phyloP scores from a whole-genome alignment of 2,797 vertebrate genomes.

The Alcedo quadribrachys region DNA sequence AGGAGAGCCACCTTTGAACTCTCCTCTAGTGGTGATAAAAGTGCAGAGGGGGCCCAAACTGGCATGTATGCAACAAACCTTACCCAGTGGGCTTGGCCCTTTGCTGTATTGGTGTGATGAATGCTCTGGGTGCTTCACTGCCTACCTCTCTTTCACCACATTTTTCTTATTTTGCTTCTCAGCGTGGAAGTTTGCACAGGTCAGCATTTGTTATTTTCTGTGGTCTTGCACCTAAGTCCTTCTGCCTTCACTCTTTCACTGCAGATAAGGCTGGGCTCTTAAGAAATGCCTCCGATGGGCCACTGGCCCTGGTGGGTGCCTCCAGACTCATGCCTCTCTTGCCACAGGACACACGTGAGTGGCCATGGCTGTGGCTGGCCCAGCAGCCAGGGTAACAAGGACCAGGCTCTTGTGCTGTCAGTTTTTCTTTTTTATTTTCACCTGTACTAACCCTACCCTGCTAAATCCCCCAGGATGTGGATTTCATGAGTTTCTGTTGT shows the following conservation, averaged over 20 bases:
- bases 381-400: background rate
- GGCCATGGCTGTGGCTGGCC: slow-evolving; percentile 26
- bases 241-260: background rate
- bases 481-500: background rate
- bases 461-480: background rate
- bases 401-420: accelerated
- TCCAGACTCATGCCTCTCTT: background rate
- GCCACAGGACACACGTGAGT: background rate
- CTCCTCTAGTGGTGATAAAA: background rate
- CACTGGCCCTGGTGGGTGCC: background rate
- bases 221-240: background rate
- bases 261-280: slow-evolving; percentile 2
- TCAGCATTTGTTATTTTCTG: background rate
- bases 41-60: background rate
- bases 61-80: background rate
- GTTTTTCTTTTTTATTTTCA: background rate
- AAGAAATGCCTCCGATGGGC: accelerated
- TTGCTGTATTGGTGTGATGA: background rate
- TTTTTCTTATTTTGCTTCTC: background rate
- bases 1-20: background rate
- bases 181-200: background rate
- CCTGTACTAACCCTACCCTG: background rate
- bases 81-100: background rate
- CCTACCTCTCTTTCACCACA: background rate
- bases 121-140: background rate